Conservation (phyloP, 2,888 invertebrate species). For the Mythimna loreyi region DNA sequence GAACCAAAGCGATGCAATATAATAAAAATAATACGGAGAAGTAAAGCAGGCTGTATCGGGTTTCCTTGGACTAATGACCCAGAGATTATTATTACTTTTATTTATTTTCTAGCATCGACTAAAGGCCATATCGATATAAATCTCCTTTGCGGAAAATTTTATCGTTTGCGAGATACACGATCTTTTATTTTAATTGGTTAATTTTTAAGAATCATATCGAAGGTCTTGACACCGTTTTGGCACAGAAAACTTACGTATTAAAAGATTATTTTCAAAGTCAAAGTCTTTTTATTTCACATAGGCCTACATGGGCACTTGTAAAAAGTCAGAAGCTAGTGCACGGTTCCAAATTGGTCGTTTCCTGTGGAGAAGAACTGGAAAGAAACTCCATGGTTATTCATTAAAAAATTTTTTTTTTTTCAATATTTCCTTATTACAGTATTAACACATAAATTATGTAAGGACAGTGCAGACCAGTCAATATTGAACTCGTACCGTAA, state of each 20-base stretch:
- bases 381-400: too few relatives aligned
- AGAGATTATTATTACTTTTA: constrained; percentile 12
- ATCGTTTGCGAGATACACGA: constrained; percentile 52
- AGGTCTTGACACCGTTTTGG: constrained; percentile 23
- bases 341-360: too few relatives aligned
- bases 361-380: too few relatives aligned
- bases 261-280: too few relatives aligned
- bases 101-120: constrained; percentile 33
- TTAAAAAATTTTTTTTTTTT: too few relatives aligned
- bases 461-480: too few relatives aligned
- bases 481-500: too few relatives aligned
- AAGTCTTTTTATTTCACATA: too few relatives aligned
- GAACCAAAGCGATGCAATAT: constrained; percentile 18
- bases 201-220: constrained; percentile 28
- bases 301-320: too few relatives aligned
- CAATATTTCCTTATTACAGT: too few relatives aligned
- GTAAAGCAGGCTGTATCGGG: constrained; percentile 39
- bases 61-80: constrained; percentile 47
- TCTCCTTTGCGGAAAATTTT: constrained; percentile 56
- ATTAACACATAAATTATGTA: too few relatives aligned
- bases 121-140: constrained; percentile 50
- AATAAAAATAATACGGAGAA: constrained; percentile 35
- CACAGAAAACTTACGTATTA: neutral
- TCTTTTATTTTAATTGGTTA: constrained; percentile 54
- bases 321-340: too few relatives aligned